Base-by-base conservation (phyloP, 1,140 invertebrate species). In the Lordiphosa stackelbergi region DNA sequence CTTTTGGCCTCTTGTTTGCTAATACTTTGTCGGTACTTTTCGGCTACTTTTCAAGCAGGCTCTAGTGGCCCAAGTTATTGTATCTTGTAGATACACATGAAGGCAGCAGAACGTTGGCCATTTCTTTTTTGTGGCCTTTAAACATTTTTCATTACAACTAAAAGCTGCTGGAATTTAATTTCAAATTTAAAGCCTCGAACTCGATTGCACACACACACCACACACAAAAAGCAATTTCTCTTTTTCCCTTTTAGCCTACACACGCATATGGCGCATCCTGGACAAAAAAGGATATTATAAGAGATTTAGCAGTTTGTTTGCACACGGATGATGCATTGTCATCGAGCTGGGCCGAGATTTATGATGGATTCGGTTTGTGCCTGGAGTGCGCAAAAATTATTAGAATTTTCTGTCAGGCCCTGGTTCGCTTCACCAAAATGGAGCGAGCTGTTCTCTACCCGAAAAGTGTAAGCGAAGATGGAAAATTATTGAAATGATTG, bases 301-400 rank as follows among this genome's bases (percentile, higher is more conserved):
- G 70, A 84, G 78, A 86, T 86, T 85, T 85, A 81, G 74, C 77
- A 69, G 69, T 83, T 57, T 86, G 84, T 86, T 86, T 86, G 78
- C 85, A 73, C 66, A 81, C 69, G 79, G 84, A 86, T 86, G 84
- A 86, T 86, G 84, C 77, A 86, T 86, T 86, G 84, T 86, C 78
- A 86, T 86, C 84, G 85, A 85, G 84, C 66, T 53, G 78, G 73
- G 64, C 84, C 83, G 83, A 86, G 85, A 86, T 86, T 86, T 86
- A 86, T 86, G 73, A 86, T 81, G 85, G 81, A 86, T 84, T 83
- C 77, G 77, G 75, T 81, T 81, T 81, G 72, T 83, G 75, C 77
- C 75, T 81, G 77, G 77, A 81, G 77, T 69, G 68, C 77, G 77
- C 72, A 83, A 75, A 79, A 75, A 81, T 81, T 79, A 78, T 78